Conservation (phyloP, 2,888 invertebrate genomes). For the Drosophila percnosoma region DNA sequence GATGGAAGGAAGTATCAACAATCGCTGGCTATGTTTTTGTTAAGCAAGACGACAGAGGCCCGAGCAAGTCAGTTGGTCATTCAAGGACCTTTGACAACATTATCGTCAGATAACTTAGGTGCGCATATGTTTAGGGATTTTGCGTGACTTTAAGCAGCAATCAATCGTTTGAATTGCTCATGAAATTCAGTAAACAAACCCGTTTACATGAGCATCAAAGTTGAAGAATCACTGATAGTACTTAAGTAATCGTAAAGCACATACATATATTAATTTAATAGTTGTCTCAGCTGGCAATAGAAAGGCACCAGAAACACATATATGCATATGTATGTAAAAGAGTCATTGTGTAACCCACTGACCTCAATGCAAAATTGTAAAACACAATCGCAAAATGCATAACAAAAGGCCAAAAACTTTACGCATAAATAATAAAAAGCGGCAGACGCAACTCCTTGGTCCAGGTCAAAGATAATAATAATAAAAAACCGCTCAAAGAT, state of each 20-base stretch:
- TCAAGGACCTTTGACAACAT: neutral
- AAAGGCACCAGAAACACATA: slow-evolving; percentile 1
- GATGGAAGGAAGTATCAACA: slow-evolving; percentile 31
- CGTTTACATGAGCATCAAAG: neutral
- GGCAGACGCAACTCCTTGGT: slow-evolving; percentile 31
- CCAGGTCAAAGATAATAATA: slow-evolving; percentile 75
- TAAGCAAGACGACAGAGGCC: slow-evolving; percentile 12
- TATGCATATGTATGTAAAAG: slow-evolving; percentile 2
- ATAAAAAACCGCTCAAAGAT: slow-evolving; percentile 72
- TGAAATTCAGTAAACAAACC: neutral
- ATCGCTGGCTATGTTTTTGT: slow-evolving; percentile 36
- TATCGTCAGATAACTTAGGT: slow-evolving; percentile 1
- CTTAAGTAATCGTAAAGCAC: neutral
- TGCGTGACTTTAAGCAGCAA: slow-evolving; percentile 1
- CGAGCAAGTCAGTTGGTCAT: slow-evolving; percentile 11
- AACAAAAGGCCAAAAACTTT: slow-evolving; percentile 49
- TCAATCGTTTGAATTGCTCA: slow-evolving; percentile 5
- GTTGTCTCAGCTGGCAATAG: neutral
- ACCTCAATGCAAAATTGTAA: slow-evolving; percentile 40
- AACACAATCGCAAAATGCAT: slow-evolving; percentile 31
- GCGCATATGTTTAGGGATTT: slow-evolving; percentile 12
- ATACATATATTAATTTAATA: slow-evolving; percentile 20
- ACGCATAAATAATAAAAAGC: slow-evolving; percentile 61
- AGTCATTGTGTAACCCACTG: slow-evolving; percentile 23
- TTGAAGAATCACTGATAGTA: neutral